Conservation (phyloP, 1,140 invertebrate species). For the Nomia melanderi region DNA sequence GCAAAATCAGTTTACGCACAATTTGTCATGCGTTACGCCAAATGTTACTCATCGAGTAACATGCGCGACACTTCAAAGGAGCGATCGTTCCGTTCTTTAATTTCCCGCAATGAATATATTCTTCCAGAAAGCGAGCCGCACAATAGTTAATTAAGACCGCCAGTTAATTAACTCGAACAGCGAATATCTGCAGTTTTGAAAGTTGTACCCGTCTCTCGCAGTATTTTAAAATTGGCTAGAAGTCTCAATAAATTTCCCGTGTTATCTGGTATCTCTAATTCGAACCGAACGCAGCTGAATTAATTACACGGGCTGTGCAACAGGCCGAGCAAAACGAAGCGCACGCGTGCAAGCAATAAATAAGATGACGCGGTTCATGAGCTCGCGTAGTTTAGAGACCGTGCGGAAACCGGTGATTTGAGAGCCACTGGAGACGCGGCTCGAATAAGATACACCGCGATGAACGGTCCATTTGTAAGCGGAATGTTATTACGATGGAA, state of each 20-base stretch:
- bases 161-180: neutral
- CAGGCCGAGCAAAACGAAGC: neutral
- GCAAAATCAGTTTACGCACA: too few relatives aligned
- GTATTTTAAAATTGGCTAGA: neutral
- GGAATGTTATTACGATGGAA: slow-evolving; percentile 31
- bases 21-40: too few relatives aligned
- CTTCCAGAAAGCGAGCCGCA: neutral
- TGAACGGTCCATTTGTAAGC: slow-evolving; percentile 37
- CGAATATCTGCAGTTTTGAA: neutral
- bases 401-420: slow-evolving; percentile 32
- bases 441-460: slow-evolving; percentile 22
- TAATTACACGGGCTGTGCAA: slow-evolving; percentile 18
- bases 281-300: neutral
- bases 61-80: too few relatives aligned
- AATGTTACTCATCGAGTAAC: too few relatives aligned
- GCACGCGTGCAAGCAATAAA: slow-evolving; percentile 10
- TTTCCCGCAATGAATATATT: too few relatives aligned
- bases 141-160: neutral
- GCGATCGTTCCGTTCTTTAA: too few relatives aligned
- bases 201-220: neutral
- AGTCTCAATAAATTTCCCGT: neutral
- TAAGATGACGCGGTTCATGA: neutral
- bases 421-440: slow-evolving; percentile 16
- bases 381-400: neutral
- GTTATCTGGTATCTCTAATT: slow-evolving; percentile 23